Base-by-base conservation (phyloP, 1,140 invertebrate genomes). In the Spodoptera litura region DNA sequence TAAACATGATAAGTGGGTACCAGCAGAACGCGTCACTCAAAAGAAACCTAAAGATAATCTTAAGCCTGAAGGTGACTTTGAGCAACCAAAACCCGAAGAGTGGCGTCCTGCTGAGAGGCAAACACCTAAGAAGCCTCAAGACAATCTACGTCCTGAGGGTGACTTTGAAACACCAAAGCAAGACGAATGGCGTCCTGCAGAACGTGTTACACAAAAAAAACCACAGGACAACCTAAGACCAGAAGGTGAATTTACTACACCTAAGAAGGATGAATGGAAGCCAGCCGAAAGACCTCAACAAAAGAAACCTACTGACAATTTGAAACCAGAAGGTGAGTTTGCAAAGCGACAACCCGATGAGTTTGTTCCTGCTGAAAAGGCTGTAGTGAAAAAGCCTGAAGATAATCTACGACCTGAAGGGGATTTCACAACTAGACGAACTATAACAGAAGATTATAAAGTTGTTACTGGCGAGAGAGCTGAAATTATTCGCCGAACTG, bases 401-500 rank as follows among this genome's bases (percentile, higher is more conserved):
- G 96, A 96, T 82, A 96, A 96, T 85, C 87, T 97, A 13, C 91
- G 88, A 49, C 96, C 95, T 75, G 96, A 96, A 91, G 96, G 96
- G 15, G 95, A 96, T 0, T 96, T 96, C 84, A 95, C 91, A 31
- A 90, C 87, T 27, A 92, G 89, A 35, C 91, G 92, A 80, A 92
- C 91, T 11, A 95, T 95, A 51, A 94, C 91, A 13, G 95, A 96
- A 81, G 96, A 96, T 87, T 96, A 95, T 81, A 95, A 93, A 80
- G 90, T 95, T 3, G 92, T 95, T 6, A 92, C 87, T 66, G 96
- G 95, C 0, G 96, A 97, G 87, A 91, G 96, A 79, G 95, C 95
- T 15, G 95, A 96, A 78, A 95, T 96, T 20, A 93, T 96, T 38
- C 95, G 95, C 72, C 95, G 94, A 51, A 95, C 95, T 80, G 96